phyloP scores from a whole-genome alignment of 53 echinoderm and acorn worm genomes.

The Pentamera pediparva region DNA sequence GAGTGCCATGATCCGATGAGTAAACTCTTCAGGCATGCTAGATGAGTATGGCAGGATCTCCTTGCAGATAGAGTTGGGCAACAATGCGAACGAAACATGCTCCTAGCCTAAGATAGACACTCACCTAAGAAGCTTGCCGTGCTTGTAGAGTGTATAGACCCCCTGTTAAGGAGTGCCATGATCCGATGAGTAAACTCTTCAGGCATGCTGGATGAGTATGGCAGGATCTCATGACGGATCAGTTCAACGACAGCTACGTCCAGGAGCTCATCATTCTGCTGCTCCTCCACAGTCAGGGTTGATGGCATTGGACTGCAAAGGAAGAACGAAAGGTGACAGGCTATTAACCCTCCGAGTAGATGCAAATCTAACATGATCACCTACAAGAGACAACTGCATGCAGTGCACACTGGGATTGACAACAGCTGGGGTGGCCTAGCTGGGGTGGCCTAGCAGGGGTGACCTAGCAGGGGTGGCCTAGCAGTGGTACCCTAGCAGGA shows the following conservation, averaged over 20 bases:
- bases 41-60: conserved; percentile 74
- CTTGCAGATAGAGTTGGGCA: conserved; percentile 46
- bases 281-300: conserved; percentile 84
- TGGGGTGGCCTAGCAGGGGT: too few species aligned
- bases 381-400: too few species aligned
- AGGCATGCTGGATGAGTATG: conserved; percentile 68
- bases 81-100: not conserved
- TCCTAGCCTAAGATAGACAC: not conserved
- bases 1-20: conserved; percentile 79
- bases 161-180: conserved; percentile 89
- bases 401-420: too few species aligned
- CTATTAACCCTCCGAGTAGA: too few species aligned
- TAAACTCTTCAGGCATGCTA: conserved; percentile 73
- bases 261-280: conserved; percentile 79
- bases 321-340: too few species aligned
- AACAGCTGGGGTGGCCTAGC: too few species aligned
- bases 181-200: conserved; percentile 76
- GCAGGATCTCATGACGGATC: conserved; percentile 77
- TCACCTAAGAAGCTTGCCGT: conserved; percentile 89
- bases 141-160: conserved; percentile 92
- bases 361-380: too few species aligned
- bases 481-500: too few species aligned
- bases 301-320: conserved; percentile 67
- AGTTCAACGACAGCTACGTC: conserved; percentile 81
- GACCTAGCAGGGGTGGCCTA: too few species aligned